Evolutionary conservation across 1,140 invertebrate genomes (phyloP), one percentile per base, ranked within the genome.

Genomic region (Palaemon carinicauda): DNA sequence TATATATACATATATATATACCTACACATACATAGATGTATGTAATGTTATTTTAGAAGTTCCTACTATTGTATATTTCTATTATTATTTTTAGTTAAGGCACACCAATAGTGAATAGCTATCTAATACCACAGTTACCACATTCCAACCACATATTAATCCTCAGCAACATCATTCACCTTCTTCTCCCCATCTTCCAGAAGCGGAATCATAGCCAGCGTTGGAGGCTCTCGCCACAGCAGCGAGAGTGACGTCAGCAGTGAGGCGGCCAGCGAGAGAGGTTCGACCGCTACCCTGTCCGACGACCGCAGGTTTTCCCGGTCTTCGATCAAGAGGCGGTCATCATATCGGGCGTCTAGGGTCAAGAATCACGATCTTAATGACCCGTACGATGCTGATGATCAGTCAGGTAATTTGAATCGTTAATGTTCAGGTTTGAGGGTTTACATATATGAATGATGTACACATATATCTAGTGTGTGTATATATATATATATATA

Each of bases 211-310:
- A 50, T 79, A 50, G 77, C 69, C 73, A 12, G 87, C 85, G 69
- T 81, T 84, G 31, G 87, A 4, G 80, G 87, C 4, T 88, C 53
- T 90, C 92, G 89, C 91, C 93, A 80, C 90, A 92, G 89, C 91
- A 91, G 87, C 91, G 92, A 91, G 92, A 93, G 89, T 89, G 91
- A 87, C 92, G 93, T 86, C 80, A 93, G 83, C 92, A 93, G 78
- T 92, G 93, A 91, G 90, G 91, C 87, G 92, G 91, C 88, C 92
- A 92, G 60, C 91, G 92, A 89, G 91, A 91, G 73, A 91, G 92
- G 33, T 91, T 91, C 15, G 91, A 91, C 19, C 91, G 91, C 89
- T 90, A 90, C 86, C 91, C 90, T 90, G 91, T 90, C 87, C 87
- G 80, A 91, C 90, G 29, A 88, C 82, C 75, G 88, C 9, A 29